Percentiles rank a stretch among this genome's conserved stretches.
Conservation (phyloP, 2,113 vertebrate genomes). For the Gymnarchus niloticus region DNA sequence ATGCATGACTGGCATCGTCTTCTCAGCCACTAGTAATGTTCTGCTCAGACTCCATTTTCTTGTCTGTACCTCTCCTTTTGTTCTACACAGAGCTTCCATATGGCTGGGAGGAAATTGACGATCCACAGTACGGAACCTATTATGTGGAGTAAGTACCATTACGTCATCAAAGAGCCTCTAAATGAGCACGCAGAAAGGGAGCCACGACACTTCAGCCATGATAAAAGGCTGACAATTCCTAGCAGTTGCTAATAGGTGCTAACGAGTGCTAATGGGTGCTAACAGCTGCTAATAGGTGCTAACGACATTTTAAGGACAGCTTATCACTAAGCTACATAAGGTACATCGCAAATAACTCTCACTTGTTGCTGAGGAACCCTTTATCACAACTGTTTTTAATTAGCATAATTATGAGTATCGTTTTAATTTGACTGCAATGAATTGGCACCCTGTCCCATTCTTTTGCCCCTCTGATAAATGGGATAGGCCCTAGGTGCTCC, state of each 20-base stretch:
- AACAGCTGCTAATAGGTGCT: neutral
- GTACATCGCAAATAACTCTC: neutral
- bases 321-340: neutral
- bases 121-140: constrained; percentile 91
- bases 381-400: neutral
- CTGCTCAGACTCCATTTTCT: neutral
- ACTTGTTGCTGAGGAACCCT: neutral
- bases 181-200: too few relatives aligned
- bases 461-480: too few relatives aligned
- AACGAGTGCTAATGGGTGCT: neutral
- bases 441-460: neutral
- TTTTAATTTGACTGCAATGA: neutral
- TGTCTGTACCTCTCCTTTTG: neutral
- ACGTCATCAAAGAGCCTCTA: neutral
- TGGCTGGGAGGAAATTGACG: constrained; percentile 97
- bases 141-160: constrained; percentile 87
- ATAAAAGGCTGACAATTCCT: neutral
- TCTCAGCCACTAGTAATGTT: neutral
- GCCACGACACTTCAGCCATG: too few relatives aligned
- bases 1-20: neutral
- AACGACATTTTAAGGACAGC: neutral
- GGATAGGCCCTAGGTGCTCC: too few relatives aligned
- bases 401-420: neutral
- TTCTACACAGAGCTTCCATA: constrained; percentile 83
- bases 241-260: neutral